These are phyloP conservation scores for Magallana angulata DNA, from an alignment of 1,140 invertebrate genomes.

Conservation along the genomic window DNA sequence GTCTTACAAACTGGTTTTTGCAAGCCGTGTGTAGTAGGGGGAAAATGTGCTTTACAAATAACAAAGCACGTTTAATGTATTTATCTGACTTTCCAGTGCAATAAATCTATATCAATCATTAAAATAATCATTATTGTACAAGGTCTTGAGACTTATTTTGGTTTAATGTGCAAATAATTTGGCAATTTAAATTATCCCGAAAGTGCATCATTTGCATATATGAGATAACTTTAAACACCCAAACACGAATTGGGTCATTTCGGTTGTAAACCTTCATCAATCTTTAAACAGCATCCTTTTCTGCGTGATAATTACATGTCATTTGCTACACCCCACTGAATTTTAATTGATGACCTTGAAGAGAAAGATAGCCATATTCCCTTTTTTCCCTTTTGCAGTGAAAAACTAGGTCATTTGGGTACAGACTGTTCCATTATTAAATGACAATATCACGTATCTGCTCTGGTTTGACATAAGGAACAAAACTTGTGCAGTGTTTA, in stretches of 20 bases:
- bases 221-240: too few species aligned
- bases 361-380: not conserved
- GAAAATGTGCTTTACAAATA: too few species aligned
- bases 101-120: too few species aligned
- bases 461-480: not conserved
- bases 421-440: not conserved
- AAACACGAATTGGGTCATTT: not conserved
- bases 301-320: not conserved
- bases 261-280: not conserved
- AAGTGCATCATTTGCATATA: too few species aligned
- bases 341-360: not conserved
- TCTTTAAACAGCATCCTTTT: not conserved
- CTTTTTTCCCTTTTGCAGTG: not conserved
- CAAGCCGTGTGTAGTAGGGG: too few species aligned
- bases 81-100: too few species aligned
- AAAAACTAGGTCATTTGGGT: not conserved
- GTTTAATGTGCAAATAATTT: too few species aligned
- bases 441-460: not conserved
- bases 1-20: too few species aligned
- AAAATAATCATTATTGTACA: too few species aligned
- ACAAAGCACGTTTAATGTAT: too few species aligned
- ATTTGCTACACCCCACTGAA: not conserved
- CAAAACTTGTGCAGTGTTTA: not conserved
- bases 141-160: too few species aligned
- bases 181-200: too few species aligned